phyloP scores from a whole-genome alignment of 2,113 vertebrate species.

The Origma solitaria region DNA sequence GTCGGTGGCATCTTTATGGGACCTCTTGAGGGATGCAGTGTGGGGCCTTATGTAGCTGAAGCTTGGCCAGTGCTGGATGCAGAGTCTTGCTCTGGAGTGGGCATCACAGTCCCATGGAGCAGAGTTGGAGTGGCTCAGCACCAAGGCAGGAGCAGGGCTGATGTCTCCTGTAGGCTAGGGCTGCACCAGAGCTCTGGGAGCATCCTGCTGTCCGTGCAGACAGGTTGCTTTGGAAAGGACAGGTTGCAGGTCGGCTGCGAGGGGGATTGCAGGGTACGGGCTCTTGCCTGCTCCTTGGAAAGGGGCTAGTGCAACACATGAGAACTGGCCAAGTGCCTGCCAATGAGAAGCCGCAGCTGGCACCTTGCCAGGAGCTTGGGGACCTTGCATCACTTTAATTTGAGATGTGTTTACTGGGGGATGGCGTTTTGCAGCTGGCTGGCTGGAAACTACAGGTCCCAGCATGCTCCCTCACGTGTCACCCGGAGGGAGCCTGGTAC shows the following conservation, averaged over 20 bases:
- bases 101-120: fast-evolving
- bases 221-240: fast-evolving
- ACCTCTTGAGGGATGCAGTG: neutral
- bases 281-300: neutral
- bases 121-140: neutral
- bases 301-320: neutral
- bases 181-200: neutral
- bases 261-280: fast-evolving
- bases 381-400: neutral
- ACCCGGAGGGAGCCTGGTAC: fast-evolving
- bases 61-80: neutral
- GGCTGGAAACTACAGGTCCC: constrained; percentile 41
- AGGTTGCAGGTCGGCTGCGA: fast-evolving
- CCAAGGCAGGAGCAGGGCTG: neutral
- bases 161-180: fast-evolving
- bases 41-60: neutral
- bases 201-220: neutral
- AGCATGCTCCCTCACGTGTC: neutral
- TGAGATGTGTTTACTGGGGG: neutral
- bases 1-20: neutral
- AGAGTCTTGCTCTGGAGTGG: neutral
- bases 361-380: neutral
- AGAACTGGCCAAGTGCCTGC: neutral
- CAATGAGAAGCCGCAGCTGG: neutral
- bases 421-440: constrained; percentile 7